phyloP scores from a whole-genome alignment of 2,797 vertebrate species.

The Vultur gryphus region DNA sequence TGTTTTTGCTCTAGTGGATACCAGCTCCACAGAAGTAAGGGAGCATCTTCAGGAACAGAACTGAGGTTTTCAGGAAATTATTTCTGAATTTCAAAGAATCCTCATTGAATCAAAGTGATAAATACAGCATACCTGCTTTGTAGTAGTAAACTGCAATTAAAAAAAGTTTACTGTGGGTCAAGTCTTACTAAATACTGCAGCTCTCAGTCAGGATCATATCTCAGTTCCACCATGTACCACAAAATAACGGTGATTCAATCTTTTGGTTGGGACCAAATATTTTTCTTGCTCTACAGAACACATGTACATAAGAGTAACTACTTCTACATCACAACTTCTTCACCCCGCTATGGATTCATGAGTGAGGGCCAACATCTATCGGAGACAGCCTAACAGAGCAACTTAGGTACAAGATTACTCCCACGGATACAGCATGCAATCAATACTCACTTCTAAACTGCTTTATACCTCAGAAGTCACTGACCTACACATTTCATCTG shows the following conservation, averaged over 20 bases:
- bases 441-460: background rate
- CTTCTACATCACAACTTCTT: background rate
- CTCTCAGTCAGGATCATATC: background rate
- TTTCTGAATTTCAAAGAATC: background rate
- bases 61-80: background rate
- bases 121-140: background rate
- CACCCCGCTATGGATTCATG: background rate
- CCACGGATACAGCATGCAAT: background rate
- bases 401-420: background rate
- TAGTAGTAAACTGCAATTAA: background rate
- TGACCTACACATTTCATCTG: background rate
- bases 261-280: background rate
- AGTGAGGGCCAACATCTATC: background rate
- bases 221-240: background rate
- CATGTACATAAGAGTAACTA: background rate
- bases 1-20: background rate
- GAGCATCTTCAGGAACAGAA: background rate
- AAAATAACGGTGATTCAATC: background rate
- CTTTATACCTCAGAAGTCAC: background rate
- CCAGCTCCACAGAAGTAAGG: background rate
- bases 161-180: background rate
- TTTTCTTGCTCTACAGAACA: background rate
- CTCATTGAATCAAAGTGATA: background rate
- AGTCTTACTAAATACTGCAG: background rate
- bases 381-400: background rate